A percentile compares a stretch with the other conserved stretches of the same genome.
phyloP scores from a whole-genome alignment of 2,797 vertebrate genomes.

The Babyrousa celebensis region DNA sequence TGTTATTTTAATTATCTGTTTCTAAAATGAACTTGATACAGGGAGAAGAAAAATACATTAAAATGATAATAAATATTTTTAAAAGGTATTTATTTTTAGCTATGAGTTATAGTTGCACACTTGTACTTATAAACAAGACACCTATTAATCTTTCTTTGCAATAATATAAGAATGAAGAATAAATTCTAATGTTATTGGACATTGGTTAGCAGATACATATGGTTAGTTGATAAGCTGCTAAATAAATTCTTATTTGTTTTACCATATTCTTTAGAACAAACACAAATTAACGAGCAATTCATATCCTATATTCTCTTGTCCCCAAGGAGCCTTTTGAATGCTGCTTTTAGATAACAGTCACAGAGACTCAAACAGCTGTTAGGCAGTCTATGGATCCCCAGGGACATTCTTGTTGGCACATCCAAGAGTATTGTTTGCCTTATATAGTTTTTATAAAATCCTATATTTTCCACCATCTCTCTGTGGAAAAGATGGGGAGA shows the following conservation, averaged over 20 bases:
- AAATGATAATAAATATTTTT: slow-evolving; percentile 30
- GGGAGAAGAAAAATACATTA: not conserved
- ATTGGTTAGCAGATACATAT: slow-evolving; percentile 9
- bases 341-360: slow-evolving; percentile 74
- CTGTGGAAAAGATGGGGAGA: not conserved
- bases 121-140: not conserved
- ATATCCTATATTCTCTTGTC: slow-evolving; percentile 49
- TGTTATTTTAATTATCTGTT: slow-evolving; percentile 54
- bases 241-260: slow-evolving; percentile 62
- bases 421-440: slow-evolving; percentile 70
- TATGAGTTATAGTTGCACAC: not conserved
- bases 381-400: not conserved
- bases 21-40: slow-evolving; percentile 48
- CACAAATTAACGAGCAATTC: slow-evolving; percentile 58
- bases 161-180: slow-evolving; percentile 53
- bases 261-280: slow-evolving; percentile 43
- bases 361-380: slow-evolving; percentile 67
- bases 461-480: slow-evolving; percentile 41
- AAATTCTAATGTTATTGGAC: not conserved
- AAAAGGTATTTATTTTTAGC: not conserved
- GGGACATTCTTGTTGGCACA: slow-evolving; percentile 58
- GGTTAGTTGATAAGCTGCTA: not conserved
- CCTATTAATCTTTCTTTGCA: slow-evolving; percentile 42
- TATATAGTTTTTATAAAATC: slow-evolving; percentile 62
- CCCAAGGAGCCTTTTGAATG: slow-evolving; percentile 65